A percentile compares a stretch with the other conserved stretches of the same genome.
Conservation (phyloP, 2,888 invertebrate species). For the Cenopis cana region DNA sequence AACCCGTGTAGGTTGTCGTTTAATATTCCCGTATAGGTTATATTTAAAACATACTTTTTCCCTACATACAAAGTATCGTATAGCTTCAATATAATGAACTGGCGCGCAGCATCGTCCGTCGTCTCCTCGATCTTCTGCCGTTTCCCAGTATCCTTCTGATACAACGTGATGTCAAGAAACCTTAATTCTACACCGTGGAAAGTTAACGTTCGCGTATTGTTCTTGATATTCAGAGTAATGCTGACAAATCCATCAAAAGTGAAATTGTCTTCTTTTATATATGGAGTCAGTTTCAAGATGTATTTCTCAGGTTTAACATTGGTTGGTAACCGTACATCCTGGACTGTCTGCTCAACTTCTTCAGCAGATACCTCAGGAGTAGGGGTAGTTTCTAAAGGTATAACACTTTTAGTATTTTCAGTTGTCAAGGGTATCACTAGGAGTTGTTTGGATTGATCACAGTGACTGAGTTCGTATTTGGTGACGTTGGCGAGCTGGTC, state of each 20-base stretch:
- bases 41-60: constrained; percentile 87
- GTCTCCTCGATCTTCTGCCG: constrained; percentile 67
- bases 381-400: constrained; percentile 68
- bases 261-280: constrained; percentile 90
- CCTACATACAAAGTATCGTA: constrained; percentile 84
- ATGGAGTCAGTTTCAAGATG: constrained; percentile 89
- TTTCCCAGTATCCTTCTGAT: constrained; percentile 69
- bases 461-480: constrained; percentile 75
- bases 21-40: constrained; percentile 89
- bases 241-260: constrained; percentile 90
- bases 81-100: constrained; percentile 89
- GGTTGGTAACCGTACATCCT: constrained; percentile 89
- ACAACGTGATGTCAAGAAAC: constrained; percentile 85
- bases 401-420: constrained; percentile 69
- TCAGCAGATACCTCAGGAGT: constrained; percentile 52
- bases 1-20: constrained; percentile 92
- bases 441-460: constrained; percentile 75
- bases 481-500: constrained; percentile 76
- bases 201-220: constrained; percentile 88
- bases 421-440: constrained; percentile 73
- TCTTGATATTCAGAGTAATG: constrained; percentile 86
- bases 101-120: constrained; percentile 85
- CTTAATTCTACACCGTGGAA: constrained; percentile 90
- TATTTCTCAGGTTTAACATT: constrained; percentile 89
- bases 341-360: constrained; percentile 52